Evolutionary conservation across 2,888 invertebrate species (phyloP), one percentile per base, ranked within the genome.

Genomic region (Ennomos quercinarius): DNA sequence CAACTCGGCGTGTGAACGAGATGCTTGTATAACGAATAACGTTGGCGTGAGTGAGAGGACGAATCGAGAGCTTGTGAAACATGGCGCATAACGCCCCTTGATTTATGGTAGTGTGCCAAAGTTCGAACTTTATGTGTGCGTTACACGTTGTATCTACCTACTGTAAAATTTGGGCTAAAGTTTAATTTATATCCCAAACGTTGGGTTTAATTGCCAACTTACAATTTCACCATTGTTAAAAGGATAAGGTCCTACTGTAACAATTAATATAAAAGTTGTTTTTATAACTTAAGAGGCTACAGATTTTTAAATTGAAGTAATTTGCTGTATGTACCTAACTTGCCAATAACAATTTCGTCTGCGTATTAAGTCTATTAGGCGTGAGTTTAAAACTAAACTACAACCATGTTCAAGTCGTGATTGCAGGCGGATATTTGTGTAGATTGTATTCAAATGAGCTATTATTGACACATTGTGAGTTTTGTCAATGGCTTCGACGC

Each of bases 31-130:
- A 71, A 78, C 75, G 74, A 79, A 80, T 78, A 64, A 66, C 70
- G 57, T 69, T 73, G 74, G 91, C 80, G 86, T 66, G 84, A 92
- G 77, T 84, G 86, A 84, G 88, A 89, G 73, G 75, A 81, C 77
- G 75, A 72, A 75, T 81, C 77, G 75, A 72, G 77, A 81, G 78
- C 86, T 85, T 83, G 87, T 92, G 89, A 91, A 93, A 93, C 92
- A 93, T 93, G 93, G 93, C 93, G 93, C 87, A 93, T 90, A 91
- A 92, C 93, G 92, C 93, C 92, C 91, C 92, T 90, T 93, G 92
- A 93, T 93, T 93, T 91, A 93, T 93, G 81, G 83, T 86, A 86
- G 86, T 87, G 86, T 89, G 90, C 91, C 91, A 89, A 92, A 92
- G 87, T 91, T 89, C 85, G 86, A 87, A 86, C 76, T 87, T 89